phyloP scores from a whole-genome alignment of 2,888 invertebrate genomes.

The Tetranychus truncatus region DNA sequence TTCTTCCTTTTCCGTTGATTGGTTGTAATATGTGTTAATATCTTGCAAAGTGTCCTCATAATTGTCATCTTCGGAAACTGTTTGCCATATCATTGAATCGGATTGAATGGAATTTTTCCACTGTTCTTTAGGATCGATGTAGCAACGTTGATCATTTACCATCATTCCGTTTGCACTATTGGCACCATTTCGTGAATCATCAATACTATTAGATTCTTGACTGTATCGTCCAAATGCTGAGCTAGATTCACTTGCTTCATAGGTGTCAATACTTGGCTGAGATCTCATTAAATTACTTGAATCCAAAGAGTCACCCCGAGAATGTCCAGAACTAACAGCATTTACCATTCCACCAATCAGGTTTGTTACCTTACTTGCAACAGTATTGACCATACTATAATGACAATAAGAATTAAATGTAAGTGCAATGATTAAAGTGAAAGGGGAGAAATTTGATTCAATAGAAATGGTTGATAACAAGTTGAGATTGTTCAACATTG shows the following conservation, averaged over 20 bases:
- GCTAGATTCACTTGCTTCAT: background rate
- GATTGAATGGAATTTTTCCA: slow-evolving; percentile 15
- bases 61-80: slow-evolving; percentile 18
- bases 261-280: background rate
- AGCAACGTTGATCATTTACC: background rate
- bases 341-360: background rate
- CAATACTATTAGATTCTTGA: background rate
- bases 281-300: background rate
- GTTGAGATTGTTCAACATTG: no score
- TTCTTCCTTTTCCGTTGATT: slow-evolving; percentile 10
- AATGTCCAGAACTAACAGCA: background rate
- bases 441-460: background rate
- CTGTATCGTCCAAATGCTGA: background rate
- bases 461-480: no score
- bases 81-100: slow-evolving; percentile 18
- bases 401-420: background rate
- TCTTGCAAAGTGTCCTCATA: slow-evolving; percentile 15
- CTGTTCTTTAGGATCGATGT: slow-evolving; percentile 15
- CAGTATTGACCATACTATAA: background rate
- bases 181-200: background rate
- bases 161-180: background rate
- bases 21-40: background rate
- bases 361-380: background rate
- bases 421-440: background rate
- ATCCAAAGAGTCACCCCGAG: background rate